Percentiles rank a stretch among this genome's conserved stretches.
Evolutionary conservation across 1,140 invertebrate genomes (phyloP).

Genomic region (Carposina sasakii): DNA sequence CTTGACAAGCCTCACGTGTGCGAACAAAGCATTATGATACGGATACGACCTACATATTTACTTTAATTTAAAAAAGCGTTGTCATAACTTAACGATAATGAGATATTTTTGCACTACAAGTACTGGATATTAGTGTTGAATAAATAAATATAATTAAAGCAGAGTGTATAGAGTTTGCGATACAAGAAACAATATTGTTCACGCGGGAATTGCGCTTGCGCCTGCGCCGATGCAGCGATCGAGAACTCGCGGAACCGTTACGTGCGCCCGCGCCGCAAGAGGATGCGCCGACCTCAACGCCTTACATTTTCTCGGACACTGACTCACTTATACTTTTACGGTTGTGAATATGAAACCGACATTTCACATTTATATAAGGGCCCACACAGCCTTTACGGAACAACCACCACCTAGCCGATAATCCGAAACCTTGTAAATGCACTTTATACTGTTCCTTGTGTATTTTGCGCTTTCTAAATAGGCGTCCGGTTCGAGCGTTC

Average conservation of each 20-base stretch:
- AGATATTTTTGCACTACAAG: constrained; percentile 22
- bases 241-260: constrained; percentile 60
- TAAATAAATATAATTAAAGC: constrained; percentile 20
- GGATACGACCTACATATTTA: too few species aligned
- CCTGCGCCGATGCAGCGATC: constrained; percentile 36
- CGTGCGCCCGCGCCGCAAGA: constrained; percentile 25
- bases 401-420: constrained; percentile 13
- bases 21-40: constrained; percentile 24
- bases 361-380: too few species aligned
- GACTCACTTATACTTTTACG: constrained; percentile 39
- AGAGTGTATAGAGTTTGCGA: constrained; percentile 13
- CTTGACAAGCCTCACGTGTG: constrained; percentile 51
- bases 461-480: constrained; percentile 25
- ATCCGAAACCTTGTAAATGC: constrained; percentile 32
- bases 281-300: constrained; percentile 30
- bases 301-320: constrained; percentile 27
- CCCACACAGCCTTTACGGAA: not conserved
- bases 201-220: too few species aligned
- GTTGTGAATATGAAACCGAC: constrained; percentile 18
- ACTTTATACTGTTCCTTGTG: constrained; percentile 26
- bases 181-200: constrained; percentile 18
- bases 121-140: constrained; percentile 29
- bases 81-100: too few species aligned
- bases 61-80: constrained; percentile 4
- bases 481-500: too few species aligned